These are phyloP conservation scores for Coreoperca whiteheadi DNA, from an alignment of 2,113 vertebrate species.

Conservation along the genomic window DNA sequence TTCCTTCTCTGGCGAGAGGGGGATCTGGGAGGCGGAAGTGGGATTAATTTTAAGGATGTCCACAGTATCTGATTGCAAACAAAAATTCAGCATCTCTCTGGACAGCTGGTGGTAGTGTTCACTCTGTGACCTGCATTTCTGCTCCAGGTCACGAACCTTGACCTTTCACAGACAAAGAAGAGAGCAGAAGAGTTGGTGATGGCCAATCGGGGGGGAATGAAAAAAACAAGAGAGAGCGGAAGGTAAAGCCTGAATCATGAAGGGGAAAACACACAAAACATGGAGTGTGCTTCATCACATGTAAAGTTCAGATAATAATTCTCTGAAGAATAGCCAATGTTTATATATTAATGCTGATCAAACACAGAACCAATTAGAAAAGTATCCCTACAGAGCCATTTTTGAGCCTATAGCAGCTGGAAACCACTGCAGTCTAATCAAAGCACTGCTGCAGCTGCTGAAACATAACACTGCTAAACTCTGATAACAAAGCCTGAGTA, in stretches of 20 bases:
- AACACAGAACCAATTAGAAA: slow-evolving; percentile 52
- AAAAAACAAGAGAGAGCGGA: not conserved
- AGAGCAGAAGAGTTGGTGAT: not conserved
- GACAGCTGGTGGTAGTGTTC: slow-evolving; percentile 92
- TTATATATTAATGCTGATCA: slow-evolving; percentile 38
- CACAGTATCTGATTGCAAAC: slow-evolving; percentile 84
- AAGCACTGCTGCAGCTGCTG: slow-evolving; percentile 28
- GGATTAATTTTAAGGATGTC: slow-evolving; percentile 79
- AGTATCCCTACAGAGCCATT: slow-evolving; percentile 40
- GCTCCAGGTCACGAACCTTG: slow-evolving; percentile 92
- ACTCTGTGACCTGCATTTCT: slow-evolving; percentile 92
- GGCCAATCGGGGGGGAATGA: not conserved
- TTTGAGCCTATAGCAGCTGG: slow-evolving; percentile 26
- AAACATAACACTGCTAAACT: slow-evolving; percentile 43
- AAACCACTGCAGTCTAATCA: slow-evolving; percentile 51
- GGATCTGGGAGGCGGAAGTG: slow-evolving; percentile 49
- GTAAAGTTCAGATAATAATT: slow-evolving; percentile 14
- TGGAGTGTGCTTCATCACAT: slow-evolving; percentile 16
- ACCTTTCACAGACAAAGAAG: slow-evolving; percentile 79
- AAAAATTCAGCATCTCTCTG: slow-evolving; percentile 88
- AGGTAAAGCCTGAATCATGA: slow-evolving; percentile 10
- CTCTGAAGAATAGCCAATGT: slow-evolving; percentile 6
- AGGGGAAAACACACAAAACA: not conserved
- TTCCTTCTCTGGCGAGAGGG: slow-evolving; percentile 71
- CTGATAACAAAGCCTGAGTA: slow-evolving; percentile 54